phyloP scores from a whole-genome alignment of 2,797 vertebrate genomes.

The Bucorvus abyssinicus region DNA sequence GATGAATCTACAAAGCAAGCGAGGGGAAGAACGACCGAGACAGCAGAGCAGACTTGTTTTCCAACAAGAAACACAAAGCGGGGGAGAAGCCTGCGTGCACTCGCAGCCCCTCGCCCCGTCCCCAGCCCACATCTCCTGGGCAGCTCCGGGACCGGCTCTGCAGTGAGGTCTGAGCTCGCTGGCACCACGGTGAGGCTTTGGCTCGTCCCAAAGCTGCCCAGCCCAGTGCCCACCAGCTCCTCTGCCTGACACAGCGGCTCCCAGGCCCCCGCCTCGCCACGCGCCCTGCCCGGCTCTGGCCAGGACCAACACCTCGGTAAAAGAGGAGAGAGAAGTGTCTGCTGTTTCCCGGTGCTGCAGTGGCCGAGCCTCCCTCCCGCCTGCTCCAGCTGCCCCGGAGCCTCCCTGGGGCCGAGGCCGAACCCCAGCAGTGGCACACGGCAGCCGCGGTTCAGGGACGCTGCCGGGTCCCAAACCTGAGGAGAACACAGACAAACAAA shows the following conservation, averaged over 20 bases:
- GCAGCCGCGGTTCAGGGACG: no score
- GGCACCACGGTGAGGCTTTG: accelerated
- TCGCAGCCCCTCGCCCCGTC: accelerated
- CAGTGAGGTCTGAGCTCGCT: neutral
- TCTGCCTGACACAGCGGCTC: neutral
- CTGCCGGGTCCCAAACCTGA: neutral
- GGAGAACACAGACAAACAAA: accelerated
- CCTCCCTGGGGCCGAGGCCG: no score
- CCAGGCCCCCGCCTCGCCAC: accelerated
- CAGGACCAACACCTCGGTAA: neutral
- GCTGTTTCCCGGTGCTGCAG: neutral
- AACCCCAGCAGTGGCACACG: no score
- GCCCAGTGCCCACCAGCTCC: neutral
- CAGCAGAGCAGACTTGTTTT: neutral
- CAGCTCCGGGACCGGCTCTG: neutral
- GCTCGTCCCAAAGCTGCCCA: neutral
- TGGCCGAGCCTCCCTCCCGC: neutral
- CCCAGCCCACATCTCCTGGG: neutral
- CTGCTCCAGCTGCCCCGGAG: neutral
- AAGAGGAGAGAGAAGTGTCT: neutral
- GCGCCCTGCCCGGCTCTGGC: neutral
- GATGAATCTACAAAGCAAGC: neutral
- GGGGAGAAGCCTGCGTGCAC: neutral
- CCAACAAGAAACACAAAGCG: neutral
- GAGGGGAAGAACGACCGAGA: neutral